Percentiles rank a stretch among this genome's conserved stretches.
These are phyloP conservation scores for Troilus luridus DNA, from an alignment of 2,888 invertebrate species.

Conservation along the genomic window DNA sequence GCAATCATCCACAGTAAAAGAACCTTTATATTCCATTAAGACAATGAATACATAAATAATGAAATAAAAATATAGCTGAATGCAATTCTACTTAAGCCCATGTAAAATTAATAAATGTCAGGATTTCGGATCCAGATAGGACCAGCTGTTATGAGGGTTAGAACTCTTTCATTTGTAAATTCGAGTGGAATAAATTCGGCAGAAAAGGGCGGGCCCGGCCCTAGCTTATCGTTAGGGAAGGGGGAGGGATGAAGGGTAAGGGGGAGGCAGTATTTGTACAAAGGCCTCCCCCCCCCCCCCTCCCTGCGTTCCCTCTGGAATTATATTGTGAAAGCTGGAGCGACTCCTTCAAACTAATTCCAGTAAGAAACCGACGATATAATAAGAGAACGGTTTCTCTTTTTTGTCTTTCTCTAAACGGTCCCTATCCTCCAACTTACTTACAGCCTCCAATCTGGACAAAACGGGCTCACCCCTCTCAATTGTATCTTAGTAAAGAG, in stretches of 20 bases:
- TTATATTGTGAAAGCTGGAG: constrained; percentile 46
- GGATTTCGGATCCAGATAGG: constrained; percentile 10
- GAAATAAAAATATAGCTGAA: not conserved
- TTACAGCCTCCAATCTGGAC: not conserved
- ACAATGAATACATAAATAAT: not conserved
- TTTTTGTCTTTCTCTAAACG: not conserved
- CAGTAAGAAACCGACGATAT: not conserved
- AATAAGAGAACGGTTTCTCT: not conserved
- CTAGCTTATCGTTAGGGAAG: constrained; percentile 24
- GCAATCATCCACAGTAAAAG: not conserved
- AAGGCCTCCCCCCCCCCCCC: not conserved
- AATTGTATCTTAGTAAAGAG: not conserved
- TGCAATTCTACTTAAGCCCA: not conserved
- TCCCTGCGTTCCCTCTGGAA: not conserved
- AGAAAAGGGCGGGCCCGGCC: not conserved
- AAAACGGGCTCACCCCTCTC: not conserved
- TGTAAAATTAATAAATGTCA: not conserved
- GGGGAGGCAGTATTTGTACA: constrained; percentile 23
- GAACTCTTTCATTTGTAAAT: constrained; percentile 52
- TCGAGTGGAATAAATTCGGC: constrained; percentile 49
- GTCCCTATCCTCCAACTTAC: not conserved
- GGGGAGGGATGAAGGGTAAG: not conserved
- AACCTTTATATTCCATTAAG: not conserved
- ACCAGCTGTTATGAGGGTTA: constrained; percentile 41
- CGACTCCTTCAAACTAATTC: constrained; percentile 41